These are phyloP conservation scores for Polydesmus complanatus DNA, from an alignment of 2,888 invertebrate genomes.

Conservation along the genomic window DNA sequence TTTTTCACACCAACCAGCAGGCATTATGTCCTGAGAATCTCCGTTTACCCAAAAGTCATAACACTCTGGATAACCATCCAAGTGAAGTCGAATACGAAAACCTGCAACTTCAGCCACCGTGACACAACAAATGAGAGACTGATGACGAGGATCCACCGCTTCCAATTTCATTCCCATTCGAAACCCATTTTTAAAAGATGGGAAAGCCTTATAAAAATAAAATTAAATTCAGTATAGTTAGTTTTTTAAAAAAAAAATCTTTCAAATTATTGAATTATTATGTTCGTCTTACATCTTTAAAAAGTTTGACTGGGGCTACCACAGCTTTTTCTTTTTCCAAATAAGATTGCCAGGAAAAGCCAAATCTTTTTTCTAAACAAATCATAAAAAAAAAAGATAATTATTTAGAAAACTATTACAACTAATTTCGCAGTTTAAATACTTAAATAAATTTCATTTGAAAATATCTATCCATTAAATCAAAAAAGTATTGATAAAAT, in stretches of 20 bases:
- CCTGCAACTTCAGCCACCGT: conserved; percentile 70
- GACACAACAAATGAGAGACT: conserved; percentile 74
- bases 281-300: conserved; percentile 28
- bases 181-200: conserved; percentile 54
- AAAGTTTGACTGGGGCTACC: conserved; percentile 57
- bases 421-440: neutral
- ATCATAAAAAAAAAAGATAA: neutral
- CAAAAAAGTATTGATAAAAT: no score
- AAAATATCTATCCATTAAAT: no score
- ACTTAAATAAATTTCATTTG: no score
- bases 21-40: conserved; percentile 81
- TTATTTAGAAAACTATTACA: neutral
- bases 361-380: conserved; percentile 8
- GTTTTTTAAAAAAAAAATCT: conserved; percentile 1
- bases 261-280: neutral
- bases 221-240: neutral
- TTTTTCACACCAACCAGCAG: conserved; percentile 83
- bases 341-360: conserved; percentile 62
- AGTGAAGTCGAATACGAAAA: conserved; percentile 69
- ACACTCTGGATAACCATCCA: conserved; percentile 76
- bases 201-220: conserved; percentile 38
- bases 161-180: conserved; percentile 74
- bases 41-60: conserved; percentile 91
- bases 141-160: conserved; percentile 85
- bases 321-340: conserved; percentile 56